A percentile compares a stretch with the other conserved stretches of the same genome.
Evolutionary conservation across 2,113 vertebrate genomes (phyloP).

Genomic region (Anguilla rostrata): DNA sequence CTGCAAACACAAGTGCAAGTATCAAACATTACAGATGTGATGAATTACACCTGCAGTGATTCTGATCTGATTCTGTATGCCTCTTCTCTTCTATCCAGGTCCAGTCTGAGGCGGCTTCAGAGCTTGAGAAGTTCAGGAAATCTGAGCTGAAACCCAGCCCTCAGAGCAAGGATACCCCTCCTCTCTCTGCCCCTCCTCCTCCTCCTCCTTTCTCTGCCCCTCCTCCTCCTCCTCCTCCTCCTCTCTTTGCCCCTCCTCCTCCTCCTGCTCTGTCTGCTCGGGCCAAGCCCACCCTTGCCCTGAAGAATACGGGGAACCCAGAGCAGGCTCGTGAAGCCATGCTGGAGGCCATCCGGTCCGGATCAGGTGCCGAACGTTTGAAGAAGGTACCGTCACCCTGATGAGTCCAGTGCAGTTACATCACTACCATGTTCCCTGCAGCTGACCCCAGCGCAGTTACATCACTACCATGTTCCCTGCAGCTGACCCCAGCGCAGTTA

Average conservation of each 20-base stretch:
- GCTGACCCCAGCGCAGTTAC: background rate
- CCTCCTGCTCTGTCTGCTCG: conserved; percentile 40
- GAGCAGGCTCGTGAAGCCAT: conserved; percentile 76
- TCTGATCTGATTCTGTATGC: background rate
- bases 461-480: background rate
- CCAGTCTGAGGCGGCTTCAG: conserved; percentile 75
- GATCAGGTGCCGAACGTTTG: conserved; percentile 81
- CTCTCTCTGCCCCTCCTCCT: conserved; percentile 30
- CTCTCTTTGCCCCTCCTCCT: conserved; percentile 46
- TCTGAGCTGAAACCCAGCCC: conserved; percentile 28
- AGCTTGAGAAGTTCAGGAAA: conserved; percentile 67
- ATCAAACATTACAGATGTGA: background rate
- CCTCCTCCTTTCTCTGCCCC: conserved; percentile 48
- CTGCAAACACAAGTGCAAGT: too few species aligned
- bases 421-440: background rate
- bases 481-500: background rate
- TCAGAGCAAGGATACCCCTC: conserved; percentile 27
- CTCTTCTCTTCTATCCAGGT: conserved; percentile 63
- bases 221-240: conserved; percentile 36
- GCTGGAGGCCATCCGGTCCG: conserved; percentile 89
- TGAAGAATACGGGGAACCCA: conserved; percentile 44
- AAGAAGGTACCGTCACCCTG: conserved; percentile 76
- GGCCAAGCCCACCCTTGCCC: conserved; percentile 35
- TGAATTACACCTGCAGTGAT: background rate
- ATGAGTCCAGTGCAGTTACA: background rate